Conservation (phyloP, 1,140 invertebrate species). For the Hylaeus anthracinus region DNA sequence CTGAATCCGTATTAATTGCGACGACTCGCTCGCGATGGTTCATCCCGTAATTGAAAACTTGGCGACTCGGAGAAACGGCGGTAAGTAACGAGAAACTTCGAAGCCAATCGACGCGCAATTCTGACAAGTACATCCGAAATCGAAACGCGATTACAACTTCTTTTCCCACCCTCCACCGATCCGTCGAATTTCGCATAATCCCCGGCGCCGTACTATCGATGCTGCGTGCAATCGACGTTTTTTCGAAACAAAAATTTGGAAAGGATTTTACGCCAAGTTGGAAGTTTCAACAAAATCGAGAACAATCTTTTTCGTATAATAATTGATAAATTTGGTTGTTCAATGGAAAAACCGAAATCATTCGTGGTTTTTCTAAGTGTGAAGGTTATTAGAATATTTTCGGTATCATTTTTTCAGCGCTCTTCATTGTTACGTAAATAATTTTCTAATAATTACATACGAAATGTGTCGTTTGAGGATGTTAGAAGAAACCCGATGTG, state of each 20-base stretch:
- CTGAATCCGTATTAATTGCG: slow-evolving; percentile 52
- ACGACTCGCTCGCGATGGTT: slow-evolving; percentile 18
- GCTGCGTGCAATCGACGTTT: background rate
- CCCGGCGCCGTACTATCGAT: background rate
- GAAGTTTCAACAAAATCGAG: no score
- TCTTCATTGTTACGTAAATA: no score
- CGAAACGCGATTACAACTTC: background rate
- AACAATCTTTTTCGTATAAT: no score
- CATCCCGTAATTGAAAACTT: slow-evolving; percentile 47
- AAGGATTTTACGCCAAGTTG: background rate
- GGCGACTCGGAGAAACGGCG: background rate
- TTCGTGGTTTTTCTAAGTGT: no score
- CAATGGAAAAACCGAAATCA: no score
- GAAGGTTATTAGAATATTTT: no score
- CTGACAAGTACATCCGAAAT: background rate
- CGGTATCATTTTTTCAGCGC: no score
- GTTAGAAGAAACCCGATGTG: no score
- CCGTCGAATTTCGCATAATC: background rate
- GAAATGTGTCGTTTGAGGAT: no score
- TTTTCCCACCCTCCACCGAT: background rate
- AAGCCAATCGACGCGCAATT: slow-evolving; percentile 16
- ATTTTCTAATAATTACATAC: no score
- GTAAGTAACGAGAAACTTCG: slow-evolving; percentile 31
- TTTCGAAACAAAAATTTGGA: background rate
- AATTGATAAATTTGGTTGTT: no score